Base-by-base conservation (phyloP, 1,140 invertebrate species). In the Coptotermes formosanus region DNA sequence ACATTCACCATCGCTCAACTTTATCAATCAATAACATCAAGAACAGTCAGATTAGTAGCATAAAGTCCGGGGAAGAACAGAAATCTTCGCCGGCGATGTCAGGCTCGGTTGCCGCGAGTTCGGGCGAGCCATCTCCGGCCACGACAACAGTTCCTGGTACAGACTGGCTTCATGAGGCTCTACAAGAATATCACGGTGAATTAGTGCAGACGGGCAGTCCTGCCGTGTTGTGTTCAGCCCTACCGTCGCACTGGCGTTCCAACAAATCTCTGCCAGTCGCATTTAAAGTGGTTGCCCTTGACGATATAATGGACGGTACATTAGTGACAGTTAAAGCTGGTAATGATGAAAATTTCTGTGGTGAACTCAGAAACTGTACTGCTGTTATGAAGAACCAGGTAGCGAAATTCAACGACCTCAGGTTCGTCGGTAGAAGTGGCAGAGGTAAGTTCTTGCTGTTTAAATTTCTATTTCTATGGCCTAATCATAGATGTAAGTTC, bases 361-460 rank as follows among this genome's bases (percentile, higher is more conserved):
- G 97, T 0, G 98, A 99, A 90, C 91, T 99, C 85, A 93, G 97
- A 84, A 99, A 99, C 90, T 95, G 94, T 89, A 96, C 96, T 0
- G 97, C 98, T 0, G 94, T 98, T 83, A 97, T 99, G 96, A 98
- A 98, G 92, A 98, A 98, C 89, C 96, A 98, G 92, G 96, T 99
- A 82, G 98, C 98, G 38, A 98, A 98, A 91, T 99, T 99, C 92
- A 99, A 98, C 89, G 98, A 99, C 93, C 93, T 99, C 3, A 92
- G 98, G 89, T 99, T 99, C 91, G 97, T 99, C 55, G 98, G 98
- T 14, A 93, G 98, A 82, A 98, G 96, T 87, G 98, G 98, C 14
- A 93, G 98, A 91, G 98, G 96, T 95, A 90, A 93, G 92, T 86
- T 82, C 85, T 82, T 23, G 4, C 9, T 23, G 32, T 44, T 19